Base-by-base conservation (phyloP, 2,797 vertebrate genomes). In the Rhynchotus rufescens region DNA sequence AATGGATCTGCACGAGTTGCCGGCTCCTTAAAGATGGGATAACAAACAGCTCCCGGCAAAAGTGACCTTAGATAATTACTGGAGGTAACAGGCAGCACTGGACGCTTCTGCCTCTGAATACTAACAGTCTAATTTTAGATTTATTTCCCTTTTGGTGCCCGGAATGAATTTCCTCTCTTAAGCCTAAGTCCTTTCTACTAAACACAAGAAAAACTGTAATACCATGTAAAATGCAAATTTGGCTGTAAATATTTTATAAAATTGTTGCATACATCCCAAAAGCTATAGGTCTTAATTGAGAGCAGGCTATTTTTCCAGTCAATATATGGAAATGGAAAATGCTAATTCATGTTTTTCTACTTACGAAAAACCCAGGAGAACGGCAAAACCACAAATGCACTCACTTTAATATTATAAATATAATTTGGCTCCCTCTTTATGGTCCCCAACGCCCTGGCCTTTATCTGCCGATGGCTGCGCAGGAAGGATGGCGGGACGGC, bases 271-370 rank as follows among this genome's bases (percentile, higher is more conserved):
- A 97, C 85, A 96, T 98, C 98, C 98, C 98, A 97, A 98, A 98
- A 98, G 98, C 98, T 98, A 98, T 98, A 98, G 98, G 98, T 98
- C 98, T 98, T 98, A 98, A 98, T 98, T 98, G 98, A 98, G 98
- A 98, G 97, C 97, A 96, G 97, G 98, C 97, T 96, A 98, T 98
- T 98, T 98, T 98, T 98, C 97, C 98, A 98, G 98, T 98, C 98
- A 98, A 98, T 98, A 98, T 98, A 98, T 98, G 98, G 98, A 98
- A 98, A 98, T 98, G 97, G 97, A 97, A 98, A 98, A 98, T 98
- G 98, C 97, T 98, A 98, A 98, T 98, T 98, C 97, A 97, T 98
- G 98, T 98, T 98, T 98, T 98, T 98, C 97, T 97, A 97, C 97
- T 97, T 98, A 97, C 73, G 97, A 97, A 98, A 98, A 97, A 96